Base-by-base conservation (phyloP, 2,113 vertebrate genomes). In the Esox niger region DNA sequence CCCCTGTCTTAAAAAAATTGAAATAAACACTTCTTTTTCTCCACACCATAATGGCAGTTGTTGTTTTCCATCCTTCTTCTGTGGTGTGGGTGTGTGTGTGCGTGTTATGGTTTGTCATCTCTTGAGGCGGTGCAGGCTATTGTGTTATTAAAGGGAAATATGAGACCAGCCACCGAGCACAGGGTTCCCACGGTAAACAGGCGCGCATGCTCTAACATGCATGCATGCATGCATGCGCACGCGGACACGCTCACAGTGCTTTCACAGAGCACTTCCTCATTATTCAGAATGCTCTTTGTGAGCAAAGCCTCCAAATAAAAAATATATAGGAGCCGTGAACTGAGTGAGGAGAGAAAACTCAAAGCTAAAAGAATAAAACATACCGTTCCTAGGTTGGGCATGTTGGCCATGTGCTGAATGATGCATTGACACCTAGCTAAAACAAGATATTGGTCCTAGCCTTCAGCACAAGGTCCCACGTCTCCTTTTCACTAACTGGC, bases 61-160 rank as follows among this genome's bases (percentile, higher is more conserved):
- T 25, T 0, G 10, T 70, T 74, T 74, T 72, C 72, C 64, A 9
- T 52, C 47, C 47, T 52, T 23, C 6, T 13, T 49, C n/a, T 21
- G 20, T 52, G n/a, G 47, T 52, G n/a, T 4, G 47, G n/a, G 20
- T 52, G n/a, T 52, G 47, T 52, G 11, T 52, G 47, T 52, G 47
- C 21, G 7, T 52, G 20, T 17, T 13, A 15, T 68, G 57, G 64
- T 72, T 72, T 73, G 62, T 75, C 70, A 64, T 13, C 71, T 64
- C 66, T 80, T 70, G 43, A 43, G 43, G 64, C 78, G 49, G 71
- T 71, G 66, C 67, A 38, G 5, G 5, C 8, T 17, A 61, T 10
- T 43, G 38, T 4, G 73, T 73, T 73, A 79, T 81, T 74, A 79
- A 77, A 79, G 67, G 62, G 67, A 60, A 70, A 74, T 76, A 71